Evolutionary conservation across 2,113 vertebrate genomes (phyloP), one percentile per base, ranked within the genome.

Genomic region (Centropus unirufus): DNA sequence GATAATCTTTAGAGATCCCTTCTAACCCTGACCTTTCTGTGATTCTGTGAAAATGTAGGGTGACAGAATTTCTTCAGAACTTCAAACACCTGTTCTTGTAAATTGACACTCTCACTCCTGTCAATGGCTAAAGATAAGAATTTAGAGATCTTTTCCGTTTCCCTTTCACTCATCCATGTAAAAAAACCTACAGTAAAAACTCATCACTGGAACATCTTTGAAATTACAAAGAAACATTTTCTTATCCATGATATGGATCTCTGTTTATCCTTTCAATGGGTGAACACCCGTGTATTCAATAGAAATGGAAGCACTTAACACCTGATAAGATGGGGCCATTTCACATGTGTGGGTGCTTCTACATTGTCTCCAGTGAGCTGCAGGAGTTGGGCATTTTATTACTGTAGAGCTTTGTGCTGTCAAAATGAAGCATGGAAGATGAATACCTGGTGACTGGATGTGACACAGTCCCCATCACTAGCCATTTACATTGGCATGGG

Each of bases 401-500:
- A 49, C 32, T 58, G 49, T 14, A 86, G n/a, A 73, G 69, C 93
- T 51, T 76, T 30, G 16, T 21, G 6, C 27, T 82, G 12, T n/a
- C 85, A 98, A 98, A 97, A 98, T 34, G 98, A 99, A 97, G 98
- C 5, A 98, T 97, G 77, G 98, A 98, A 22, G 97, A 98, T 76
- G 96, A 98, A 18, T 98, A 98, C 40, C 98, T 98, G 97, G 97
- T 98, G 61, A 97, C 97, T 20, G 98, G 98, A 12, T 97, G 97
- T 1, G 91, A 98, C 4, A 98, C 98, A 5, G 91, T 98, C 17
- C 95, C 98, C 10, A 72, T 85, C 23, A 57, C 63, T 47, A 98
- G 89, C 32, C 97, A 98, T 98, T 99, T 97, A 98, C 98, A 52
- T 68, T 98, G 97, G 95, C 20, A 98, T 98, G 98, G 97, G 94